Evolutionary conservation across 2,113 vertebrate genomes (phyloP).

Genomic region (Cryptoleucopteryx plumbea): DNA sequence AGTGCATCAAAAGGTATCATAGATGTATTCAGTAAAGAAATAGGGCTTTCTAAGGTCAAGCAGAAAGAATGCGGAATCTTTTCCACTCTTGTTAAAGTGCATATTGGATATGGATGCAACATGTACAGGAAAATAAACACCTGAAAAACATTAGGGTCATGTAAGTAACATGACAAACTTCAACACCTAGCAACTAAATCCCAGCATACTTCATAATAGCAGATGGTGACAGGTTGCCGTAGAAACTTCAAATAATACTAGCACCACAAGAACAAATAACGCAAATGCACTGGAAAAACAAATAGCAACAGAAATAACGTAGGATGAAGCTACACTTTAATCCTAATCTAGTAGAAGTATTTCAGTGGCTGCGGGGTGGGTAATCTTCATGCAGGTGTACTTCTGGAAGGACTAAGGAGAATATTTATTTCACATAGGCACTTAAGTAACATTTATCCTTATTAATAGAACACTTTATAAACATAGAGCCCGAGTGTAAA

Average conservation of each 20-base stretch:
- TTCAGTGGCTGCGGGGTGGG: background rate
- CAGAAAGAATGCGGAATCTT: background rate
- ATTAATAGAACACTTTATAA: background rate
- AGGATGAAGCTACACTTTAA: background rate
- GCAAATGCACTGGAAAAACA: constrained; percentile 29
- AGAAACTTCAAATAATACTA: constrained; percentile 74
- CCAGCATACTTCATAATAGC: constrained; percentile 66
- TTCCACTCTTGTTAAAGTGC: background rate
- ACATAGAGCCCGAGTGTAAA: background rate
- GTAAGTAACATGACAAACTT: constrained; percentile 58
- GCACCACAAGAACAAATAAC: constrained; percentile 63
- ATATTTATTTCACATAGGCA: background rate
- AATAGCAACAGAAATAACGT: background rate
- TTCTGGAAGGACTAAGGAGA: background rate
- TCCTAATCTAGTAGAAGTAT: background rate
- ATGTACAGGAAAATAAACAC: background rate
- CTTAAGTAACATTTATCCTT: background rate
- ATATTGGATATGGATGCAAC: background rate
- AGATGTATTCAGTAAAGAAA: background rate
- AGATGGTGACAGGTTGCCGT: constrained; percentile 77
- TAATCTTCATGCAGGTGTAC: background rate
- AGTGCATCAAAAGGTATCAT: background rate
- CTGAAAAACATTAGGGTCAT: background rate
- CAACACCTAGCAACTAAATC: constrained; percentile 69
- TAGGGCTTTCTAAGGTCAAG: background rate